Evolutionary conservation across 2,888 invertebrate genomes (phyloP), one percentile per base, ranked within the genome.

Genomic region (Lasioglossum villosulum): DNA sequence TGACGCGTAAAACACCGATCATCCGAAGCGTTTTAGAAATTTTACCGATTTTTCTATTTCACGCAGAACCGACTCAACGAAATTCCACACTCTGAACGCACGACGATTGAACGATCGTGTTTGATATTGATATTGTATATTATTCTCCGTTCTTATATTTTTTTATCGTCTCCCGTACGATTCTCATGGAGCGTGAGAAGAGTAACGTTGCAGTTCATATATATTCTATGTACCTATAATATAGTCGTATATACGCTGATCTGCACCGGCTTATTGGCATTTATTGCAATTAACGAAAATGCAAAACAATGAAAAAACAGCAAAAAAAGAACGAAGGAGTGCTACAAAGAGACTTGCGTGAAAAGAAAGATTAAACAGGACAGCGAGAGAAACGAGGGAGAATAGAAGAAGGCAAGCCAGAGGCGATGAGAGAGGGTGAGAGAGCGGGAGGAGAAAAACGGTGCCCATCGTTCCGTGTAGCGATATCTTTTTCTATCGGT

Each of bases 201-300:
- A 80, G 80, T 63, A 70, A 86, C 84, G 83, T 86, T 86, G 83
- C 84, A 77, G 83, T 86, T 86, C 84, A 80, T 80, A 83, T 84
- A 84, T 86, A 86, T 86, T 86, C 85, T 80, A 86, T 83, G 85
- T 86, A 86, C 79, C 84, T 83, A 86, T 83, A 79, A 83, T 86
- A 80, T 86, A 83, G 76, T 74, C 85, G 80, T 83, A 80, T 80
- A 74, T 80, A 75, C 85, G 85, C 79, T 83, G 85, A 83, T 80
- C 83, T 75, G 84, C 79, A 80, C 80, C 85, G 83, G 85, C 84
- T 83, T 86, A 86, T 86, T 86, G 85, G 85, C 82, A 82, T 82
- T 86, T 78, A 85, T 85, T 63, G 78, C 86, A 79, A 82, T 79
- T 79, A 79, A 76, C 70, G 76, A 75, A 84, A 42, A 70, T 14